These are phyloP conservation scores for Horisme vitalbata DNA, from an alignment of 2,888 invertebrate genomes.

Conservation along the genomic window DNA sequence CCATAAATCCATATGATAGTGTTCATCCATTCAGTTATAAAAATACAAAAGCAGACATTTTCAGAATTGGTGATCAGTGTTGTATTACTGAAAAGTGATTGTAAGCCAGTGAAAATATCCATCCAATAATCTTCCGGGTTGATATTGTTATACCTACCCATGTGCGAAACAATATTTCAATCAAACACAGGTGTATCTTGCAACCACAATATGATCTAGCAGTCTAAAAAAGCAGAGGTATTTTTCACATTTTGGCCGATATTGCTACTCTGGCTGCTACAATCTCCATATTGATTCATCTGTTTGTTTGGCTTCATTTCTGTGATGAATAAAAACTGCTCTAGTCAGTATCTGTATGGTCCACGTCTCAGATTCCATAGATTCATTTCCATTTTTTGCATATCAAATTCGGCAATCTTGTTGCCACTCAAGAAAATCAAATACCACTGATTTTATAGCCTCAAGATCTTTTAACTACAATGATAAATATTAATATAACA, in stretches of 20 bases:
- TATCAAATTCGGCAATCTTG: constrained; percentile 18
- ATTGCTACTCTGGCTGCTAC: constrained; percentile 18
- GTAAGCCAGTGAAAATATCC: constrained; percentile 71
- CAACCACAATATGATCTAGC: constrained; percentile 16
- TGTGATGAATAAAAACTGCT: constrained; percentile 3
- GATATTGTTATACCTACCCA: constrained; percentile 54
- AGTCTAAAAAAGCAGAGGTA: constrained; percentile 51
- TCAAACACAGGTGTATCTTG: constrained; percentile 33
- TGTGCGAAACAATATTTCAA: constrained; percentile 38
- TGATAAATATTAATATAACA: constrained; percentile 59
- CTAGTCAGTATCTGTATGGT: background rate
- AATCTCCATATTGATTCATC: background rate
- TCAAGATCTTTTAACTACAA: constrained; percentile 54
- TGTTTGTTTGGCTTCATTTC: constrained; percentile 2
- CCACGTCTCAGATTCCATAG: constrained; percentile 23
- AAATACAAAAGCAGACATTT: constrained; percentile 25
- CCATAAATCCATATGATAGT: constrained; percentile 37
- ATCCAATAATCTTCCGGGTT: constrained; percentile 47
- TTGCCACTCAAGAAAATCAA: constrained; percentile 40
- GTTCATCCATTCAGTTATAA: constrained; percentile 32
- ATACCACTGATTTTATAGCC: constrained; percentile 61
- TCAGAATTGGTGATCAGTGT: constrained; percentile 61
- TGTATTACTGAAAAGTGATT: constrained; percentile 77
- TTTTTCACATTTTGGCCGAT: constrained; percentile 33
- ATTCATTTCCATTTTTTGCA: constrained; percentile 5